Evolutionary conservation across 2,113 vertebrate genomes (phyloP).

Genomic region (Anoplopoma fimbria): DNA sequence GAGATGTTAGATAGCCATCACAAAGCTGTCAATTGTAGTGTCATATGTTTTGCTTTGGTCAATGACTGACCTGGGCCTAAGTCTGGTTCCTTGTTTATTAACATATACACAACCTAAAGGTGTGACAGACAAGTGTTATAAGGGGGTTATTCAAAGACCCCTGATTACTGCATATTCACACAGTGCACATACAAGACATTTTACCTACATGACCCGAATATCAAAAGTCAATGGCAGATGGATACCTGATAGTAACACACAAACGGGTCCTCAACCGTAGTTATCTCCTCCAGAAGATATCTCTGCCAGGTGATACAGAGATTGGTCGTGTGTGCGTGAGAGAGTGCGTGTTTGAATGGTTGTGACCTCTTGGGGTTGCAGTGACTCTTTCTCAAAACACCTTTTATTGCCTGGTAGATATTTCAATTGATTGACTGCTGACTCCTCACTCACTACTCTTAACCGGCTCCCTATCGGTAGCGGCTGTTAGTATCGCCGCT

Average conservation of each 20-base stretch:
- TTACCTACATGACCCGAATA: background rate
- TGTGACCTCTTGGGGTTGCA: background rate
- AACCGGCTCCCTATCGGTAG: too few relatives aligned
- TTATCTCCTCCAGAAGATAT: background rate
- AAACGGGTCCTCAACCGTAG: background rate
- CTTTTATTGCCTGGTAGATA: background rate
- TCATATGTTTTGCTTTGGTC: too few relatives aligned
- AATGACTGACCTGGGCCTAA: too few relatives aligned
- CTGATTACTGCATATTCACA: background rate
- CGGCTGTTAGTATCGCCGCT: background rate
- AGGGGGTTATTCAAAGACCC: background rate
- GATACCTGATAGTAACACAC: background rate
- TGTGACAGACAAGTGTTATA: background rate
- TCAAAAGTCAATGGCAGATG: background rate
- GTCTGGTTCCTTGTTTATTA: conserved; percentile 1
- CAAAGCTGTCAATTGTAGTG: too few relatives aligned
- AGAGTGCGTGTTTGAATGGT: too few relatives aligned
- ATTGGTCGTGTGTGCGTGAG: background rate
- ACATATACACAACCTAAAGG: background rate
- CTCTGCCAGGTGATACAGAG: background rate
- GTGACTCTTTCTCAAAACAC: background rate
- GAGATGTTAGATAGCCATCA: too few relatives aligned
- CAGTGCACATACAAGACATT: background rate
- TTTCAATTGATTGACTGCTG: too few relatives aligned
- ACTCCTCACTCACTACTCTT: too few relatives aligned